Base-by-base conservation (phyloP, 2,113 vertebrate genomes). In the Aramus guarauna region DNA sequence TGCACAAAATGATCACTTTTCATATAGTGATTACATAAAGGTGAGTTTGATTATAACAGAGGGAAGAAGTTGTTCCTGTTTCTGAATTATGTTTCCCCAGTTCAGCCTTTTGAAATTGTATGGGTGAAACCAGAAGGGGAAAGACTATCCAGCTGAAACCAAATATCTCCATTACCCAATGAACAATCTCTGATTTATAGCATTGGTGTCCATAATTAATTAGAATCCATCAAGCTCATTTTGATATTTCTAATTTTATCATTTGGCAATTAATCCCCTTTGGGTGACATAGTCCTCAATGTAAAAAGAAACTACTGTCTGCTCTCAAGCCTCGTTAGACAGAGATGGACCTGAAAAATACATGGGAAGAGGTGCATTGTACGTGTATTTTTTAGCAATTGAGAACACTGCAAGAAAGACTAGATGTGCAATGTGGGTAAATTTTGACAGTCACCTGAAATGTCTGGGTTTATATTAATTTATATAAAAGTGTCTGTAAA, bases 191-290 rank as follows among this genome's bases (percentile, higher is more conserved):
- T 72, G 41, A 77, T 94, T 94, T 90, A 79, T 63, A 58, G 60
- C 48, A 67, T 18, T 50, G 60, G 66, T 94, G 32, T 55, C 91
- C 88, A 94, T 88, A 88, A 94, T 80, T 95, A 94, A 97, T 97
- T 95, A 95, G 85, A 94, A 97, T 84, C 85, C 74, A 81, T 58
- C 19, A 5, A 66, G 43, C 15, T 74, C 13, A 74, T 88, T 96
- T 73, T 37, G 95, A 75, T 87, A 39, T 80, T 94, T 85, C 92
- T 96, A 81, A 96, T 96, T 96, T 96, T 94, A 94, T 92, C 73
- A 92, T 96, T 90, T 78, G 41, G 52, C 71, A 97, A 93, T 96
- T 97, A 92, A 97, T 77, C 55, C 88, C 53, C 62, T 95, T 90
- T 58, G 73, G 62, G 69, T 84, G 85, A 86, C 30, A 45, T 4